phyloP scores from a whole-genome alignment of 2,797 vertebrate genomes.

The Alosa sapidissima region DNA sequence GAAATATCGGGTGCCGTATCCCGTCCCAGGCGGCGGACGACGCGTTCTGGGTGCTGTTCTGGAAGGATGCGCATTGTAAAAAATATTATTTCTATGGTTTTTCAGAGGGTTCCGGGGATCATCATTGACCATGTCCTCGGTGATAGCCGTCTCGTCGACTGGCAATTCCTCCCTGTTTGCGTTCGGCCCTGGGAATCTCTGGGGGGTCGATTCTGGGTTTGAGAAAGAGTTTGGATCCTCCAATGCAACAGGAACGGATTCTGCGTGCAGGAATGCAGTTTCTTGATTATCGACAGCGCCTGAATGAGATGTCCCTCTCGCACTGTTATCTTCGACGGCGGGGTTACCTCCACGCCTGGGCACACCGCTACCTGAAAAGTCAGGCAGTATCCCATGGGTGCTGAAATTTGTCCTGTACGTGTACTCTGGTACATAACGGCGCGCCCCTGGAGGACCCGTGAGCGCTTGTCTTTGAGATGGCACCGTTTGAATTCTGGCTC shows the following conservation, averaged over 20 bases:
- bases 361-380: slow-evolving; percentile 43
- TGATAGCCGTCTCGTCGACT: neutral
- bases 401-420: slow-evolving; percentile 46
- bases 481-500: slow-evolving; percentile 50
- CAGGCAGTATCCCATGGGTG: slow-evolving; percentile 29
- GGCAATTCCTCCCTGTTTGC: slow-evolving; percentile 32
- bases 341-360: slow-evolving; percentile 43
- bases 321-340: slow-evolving; percentile 32
- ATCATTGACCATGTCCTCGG: slow-evolving; percentile 69
- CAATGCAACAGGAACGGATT: slow-evolving; percentile 35
- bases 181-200: neutral
- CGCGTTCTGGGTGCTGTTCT: slow-evolving; percentile 51
- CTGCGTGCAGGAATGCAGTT: slow-evolving; percentile 45
- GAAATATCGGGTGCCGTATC: slow-evolving; percentile 76
- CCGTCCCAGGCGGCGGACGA: slow-evolving; percentile 68
- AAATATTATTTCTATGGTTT: slow-evolving; percentile 73
- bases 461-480: slow-evolving; percentile 29
- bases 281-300: slow-evolving; percentile 36
- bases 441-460: slow-evolving; percentile 45
- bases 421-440: slow-evolving; percentile 36
- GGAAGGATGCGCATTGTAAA: slow-evolving; percentile 70
- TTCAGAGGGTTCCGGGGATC: slow-evolving; percentile 73
- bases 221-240: slow-evolving; percentile 39
- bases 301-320: neutral
- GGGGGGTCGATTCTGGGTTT: neutral